phyloP scores from a whole-genome alignment of 2,888 invertebrate species.

The Eupithecia exiguata region DNA sequence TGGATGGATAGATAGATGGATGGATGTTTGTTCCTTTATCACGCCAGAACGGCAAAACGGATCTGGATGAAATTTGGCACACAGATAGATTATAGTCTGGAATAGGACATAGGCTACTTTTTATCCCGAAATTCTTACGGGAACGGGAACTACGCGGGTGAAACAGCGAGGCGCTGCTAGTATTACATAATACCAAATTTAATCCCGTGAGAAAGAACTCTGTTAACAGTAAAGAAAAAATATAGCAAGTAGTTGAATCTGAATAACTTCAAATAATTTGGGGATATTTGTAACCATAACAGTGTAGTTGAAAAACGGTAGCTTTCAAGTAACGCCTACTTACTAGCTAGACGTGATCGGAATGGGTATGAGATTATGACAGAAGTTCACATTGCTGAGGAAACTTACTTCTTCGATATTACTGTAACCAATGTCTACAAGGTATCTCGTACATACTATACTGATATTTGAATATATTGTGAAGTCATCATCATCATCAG shows the following conservation, averaged over 20 bases:
- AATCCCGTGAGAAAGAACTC: slow-evolving; percentile 11
- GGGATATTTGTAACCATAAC: slow-evolving; percentile 67
- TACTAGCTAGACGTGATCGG: slow-evolving; percentile 63
- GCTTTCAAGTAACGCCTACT: slow-evolving; percentile 73
- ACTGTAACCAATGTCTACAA: not conserved
- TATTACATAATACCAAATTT: not conserved
- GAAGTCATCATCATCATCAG: too few species aligned
- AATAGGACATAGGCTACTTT: too few species aligned
- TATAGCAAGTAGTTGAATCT: slow-evolving; percentile 16
- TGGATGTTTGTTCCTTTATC: too few species aligned
- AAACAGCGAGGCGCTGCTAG: too few species aligned
- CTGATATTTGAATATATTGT: not conserved
- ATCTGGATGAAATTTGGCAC: too few species aligned
- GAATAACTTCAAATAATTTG: slow-evolving; percentile 12
- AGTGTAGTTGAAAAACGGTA: slow-evolving; percentile 66
- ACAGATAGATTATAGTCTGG: too few species aligned
- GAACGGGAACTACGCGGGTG: too few species aligned
- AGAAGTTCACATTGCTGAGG: slow-evolving; percentile 1
- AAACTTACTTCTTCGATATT: not conserved
- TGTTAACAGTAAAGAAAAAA: slow-evolving; percentile 1
- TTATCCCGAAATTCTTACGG: too few species aligned
- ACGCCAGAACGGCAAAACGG: too few species aligned
- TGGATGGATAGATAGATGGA: too few species aligned
- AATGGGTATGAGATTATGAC: slow-evolving; percentile 56
- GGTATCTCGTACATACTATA: too few species aligned